Base-by-base conservation (phyloP, 2,113 vertebrate species). In the Glaucomys volans region DNA sequence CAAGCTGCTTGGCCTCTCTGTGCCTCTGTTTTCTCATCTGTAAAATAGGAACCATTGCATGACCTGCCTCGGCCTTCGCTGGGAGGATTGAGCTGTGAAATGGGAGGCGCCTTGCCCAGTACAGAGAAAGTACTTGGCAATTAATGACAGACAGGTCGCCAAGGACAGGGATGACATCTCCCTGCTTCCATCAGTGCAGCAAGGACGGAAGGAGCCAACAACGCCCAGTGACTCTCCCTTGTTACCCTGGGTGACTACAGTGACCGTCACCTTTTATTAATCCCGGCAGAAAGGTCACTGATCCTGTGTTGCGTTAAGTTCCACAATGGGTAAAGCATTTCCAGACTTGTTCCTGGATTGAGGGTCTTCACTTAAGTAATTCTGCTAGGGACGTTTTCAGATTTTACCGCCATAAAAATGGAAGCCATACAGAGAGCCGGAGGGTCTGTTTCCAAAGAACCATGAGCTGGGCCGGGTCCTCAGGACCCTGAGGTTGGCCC, bases 361-460 rank as follows among this genome's bases (percentile, higher is more conserved):
- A 54, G 35, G 52, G 77, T 88, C 77, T 50, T 88, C 35, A 57
- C 71, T 90, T 93, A 86, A 28, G 94, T 96, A 96, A 96, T 94
- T 97, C 95, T 94, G 76, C 96, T 95, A 90, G 76, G 91, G 89
- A 82, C 96, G 2, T 96, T 97, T 98, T 67, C 94, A 85, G 50
- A 91, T 97, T 96, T 85, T 89, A 85, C 37, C 91, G 72, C 87
- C 92, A 93, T 96, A 75, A 94, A 95, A 96, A 92, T 92, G 91
- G 93, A 97, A 98, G 80, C 77, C 87, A 97, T 98, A 96, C 96
- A 92, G 98, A 98, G 74, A 82, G 47, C 74, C 90, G 77, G 98
- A 97, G 97, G 97, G 97, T 97, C 94, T 42, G 7, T 97, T 97
- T 97, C 98, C 90, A 97, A 97, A 97, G 95, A 97, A 97, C 98